Base-by-base conservation (phyloP, 2,113 vertebrate genomes). In the pig (Sus scrofa) region DNA sequence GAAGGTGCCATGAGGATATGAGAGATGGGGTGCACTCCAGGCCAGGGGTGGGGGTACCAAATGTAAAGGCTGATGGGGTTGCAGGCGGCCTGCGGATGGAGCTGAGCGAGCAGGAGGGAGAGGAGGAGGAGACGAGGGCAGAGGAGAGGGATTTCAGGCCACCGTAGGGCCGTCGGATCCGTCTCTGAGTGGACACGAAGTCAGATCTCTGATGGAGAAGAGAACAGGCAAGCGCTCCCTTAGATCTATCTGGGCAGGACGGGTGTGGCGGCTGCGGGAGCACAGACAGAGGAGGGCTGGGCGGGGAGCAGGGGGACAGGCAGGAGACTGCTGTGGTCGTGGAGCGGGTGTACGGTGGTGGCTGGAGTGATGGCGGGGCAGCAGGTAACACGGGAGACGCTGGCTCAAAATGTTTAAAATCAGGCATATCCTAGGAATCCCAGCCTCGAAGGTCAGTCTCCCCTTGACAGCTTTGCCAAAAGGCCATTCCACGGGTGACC, bases 401-500 rank as follows among this genome's bases (percentile, higher is more conserved):
- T 50, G 75, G 39, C 60, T 86, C 79, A 79, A 70, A 88, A 86
- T 44, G 22, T 75, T 90, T 60, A 37, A 79, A 89, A 74, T 78
- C 14, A 74, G 39, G 60, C 79, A 58, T 52, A 89, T 75, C 79
- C 22, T 85, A 92, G 84, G 67, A 94, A 97, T 67, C 50, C 10
- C 27, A 92, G 37, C 30, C 68, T 39, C 12, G 44, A 63, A 91
- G 52, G 30, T 50, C 14, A 56, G 54, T 27, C 39, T 32, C 32
- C 65, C 14, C 44, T 67, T 94, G 79, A 67, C 68, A 75, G 60
- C 54, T 63, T 67, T 58, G 37, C 44, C 85, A 87, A 92, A 86
- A 93, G 50, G 60, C 22, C 11, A 12, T 68, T 91, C 30, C 56
- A 18, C 14, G 71, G 62, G 52, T 44, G 67, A 70, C 67, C 34